phyloP scores from a whole-genome alignment of 2,888 invertebrate species.

The Oscheius onirici region DNA sequence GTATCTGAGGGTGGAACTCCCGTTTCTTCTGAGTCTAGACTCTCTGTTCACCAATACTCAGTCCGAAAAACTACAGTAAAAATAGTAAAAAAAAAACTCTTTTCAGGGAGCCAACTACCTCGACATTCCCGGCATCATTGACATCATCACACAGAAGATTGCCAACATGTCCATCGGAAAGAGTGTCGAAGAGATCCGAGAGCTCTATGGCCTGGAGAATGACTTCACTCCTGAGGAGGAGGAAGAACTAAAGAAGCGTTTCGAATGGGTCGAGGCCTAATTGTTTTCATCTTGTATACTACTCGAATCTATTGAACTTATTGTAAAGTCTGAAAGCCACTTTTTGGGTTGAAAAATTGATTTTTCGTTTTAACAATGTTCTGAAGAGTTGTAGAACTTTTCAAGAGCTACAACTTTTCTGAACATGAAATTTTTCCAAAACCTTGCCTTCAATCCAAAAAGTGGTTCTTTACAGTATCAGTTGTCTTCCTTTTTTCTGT shows the following conservation, averaged over 20 bases:
- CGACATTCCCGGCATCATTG: slow-evolving; percentile 24
- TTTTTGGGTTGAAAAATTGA: neutral
- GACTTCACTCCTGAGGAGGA: slow-evolving; percentile 20
- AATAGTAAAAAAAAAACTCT: neutral
- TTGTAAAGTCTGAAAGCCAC: neutral
- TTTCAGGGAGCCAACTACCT: slow-evolving; percentile 25
- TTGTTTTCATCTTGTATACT: neutral
- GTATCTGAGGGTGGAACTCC: too few relatives aligned
- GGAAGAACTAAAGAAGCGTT: slow-evolving; percentile 4
- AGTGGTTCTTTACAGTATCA: neutral
- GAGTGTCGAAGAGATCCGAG: slow-evolving; percentile 13
- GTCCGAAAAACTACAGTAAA: too few relatives aligned
- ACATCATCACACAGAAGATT: slow-evolving; percentile 21
- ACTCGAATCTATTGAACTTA: neutral
- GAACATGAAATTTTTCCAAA: too few relatives aligned
- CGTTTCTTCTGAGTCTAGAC: too few relatives aligned
- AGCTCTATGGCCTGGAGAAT: slow-evolving; percentile 7
- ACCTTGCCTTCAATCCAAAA: neutral
- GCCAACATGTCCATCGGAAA: slow-evolving; percentile 19
- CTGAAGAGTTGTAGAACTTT: neutral
- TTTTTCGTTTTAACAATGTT: neutral
- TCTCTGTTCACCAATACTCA: too few relatives aligned
- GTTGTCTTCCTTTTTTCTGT: too few relatives aligned
- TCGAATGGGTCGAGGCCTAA: slow-evolving; percentile 23
- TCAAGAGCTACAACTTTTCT: too few relatives aligned